phyloP scores from a whole-genome alignment of 2,113 vertebrate species.

The Zosterops japonicus region DNA sequence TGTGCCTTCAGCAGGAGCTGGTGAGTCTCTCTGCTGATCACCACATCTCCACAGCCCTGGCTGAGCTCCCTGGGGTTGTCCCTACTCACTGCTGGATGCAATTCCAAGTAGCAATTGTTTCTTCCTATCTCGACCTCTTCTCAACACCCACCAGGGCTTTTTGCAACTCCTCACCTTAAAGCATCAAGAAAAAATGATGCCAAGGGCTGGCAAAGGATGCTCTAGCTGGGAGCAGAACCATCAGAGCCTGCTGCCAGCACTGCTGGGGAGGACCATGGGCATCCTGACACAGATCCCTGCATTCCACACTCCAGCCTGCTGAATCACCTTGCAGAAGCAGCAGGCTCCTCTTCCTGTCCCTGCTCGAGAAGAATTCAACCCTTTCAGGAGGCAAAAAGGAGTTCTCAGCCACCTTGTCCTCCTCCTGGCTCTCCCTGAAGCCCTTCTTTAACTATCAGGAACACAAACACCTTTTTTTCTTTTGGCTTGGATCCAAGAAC shows the following conservation, averaged over 20 bases:
- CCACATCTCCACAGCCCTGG: not conserved
- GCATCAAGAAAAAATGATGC: not conserved
- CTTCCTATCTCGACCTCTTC: fast-evolving
- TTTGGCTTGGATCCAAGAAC: not conserved
- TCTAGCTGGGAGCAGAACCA: not conserved
- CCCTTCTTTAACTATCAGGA: not conserved
- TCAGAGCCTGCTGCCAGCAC: not conserved
- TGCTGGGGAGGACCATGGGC: not conserved
- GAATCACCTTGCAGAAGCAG: not conserved
- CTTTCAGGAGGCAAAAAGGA: not conserved
- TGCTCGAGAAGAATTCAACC: not conserved
- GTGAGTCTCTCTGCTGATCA: not conserved
- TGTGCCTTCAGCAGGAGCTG: not conserved
- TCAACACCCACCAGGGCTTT: not conserved
- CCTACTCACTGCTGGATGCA: not conserved
- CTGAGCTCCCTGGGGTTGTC: not conserved
- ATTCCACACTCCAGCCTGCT: not conserved
- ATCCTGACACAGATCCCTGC: not conserved
- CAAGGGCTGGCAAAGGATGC: not conserved
- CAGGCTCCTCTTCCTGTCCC: not conserved
- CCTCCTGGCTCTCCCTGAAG: not conserved
- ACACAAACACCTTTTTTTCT: not conserved
- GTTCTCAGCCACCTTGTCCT: not conserved
- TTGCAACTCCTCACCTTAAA: not conserved
- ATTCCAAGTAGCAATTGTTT: not conserved